Evolutionary conservation across 1,140 invertebrate genomes (phyloP), one percentile per base, ranked within the genome.

Genomic region (Trichonephila inaurata): DNA sequence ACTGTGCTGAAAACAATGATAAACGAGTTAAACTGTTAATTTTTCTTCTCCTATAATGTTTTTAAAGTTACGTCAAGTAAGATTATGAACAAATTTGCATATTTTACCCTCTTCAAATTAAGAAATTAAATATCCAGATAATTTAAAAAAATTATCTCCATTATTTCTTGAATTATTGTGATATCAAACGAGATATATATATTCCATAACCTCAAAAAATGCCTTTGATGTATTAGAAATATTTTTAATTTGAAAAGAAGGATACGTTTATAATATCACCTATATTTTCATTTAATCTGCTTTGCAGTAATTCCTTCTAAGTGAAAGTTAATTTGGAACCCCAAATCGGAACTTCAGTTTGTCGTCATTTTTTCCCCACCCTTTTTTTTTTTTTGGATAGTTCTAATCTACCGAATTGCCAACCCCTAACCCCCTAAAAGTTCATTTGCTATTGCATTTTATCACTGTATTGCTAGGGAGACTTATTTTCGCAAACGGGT

Each of bases 241-340:
- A 77, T 77, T 77, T 77, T 40, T 33, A 16, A 18, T 77, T 0
- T 6, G 5, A 0, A 77, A 40, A 77, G 16, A 40, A 77, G 8
- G 0, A 2, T 40, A 5, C 33, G 33, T 40, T 33, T 28, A 77
- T 77, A 16, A 77, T 28, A 40, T 19, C 33, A 28, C 33, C 72
- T 77, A 33, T 18, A 40, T 19, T 77, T 33, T 33, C 24, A 77
- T 40, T 77, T 77, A 77, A 77, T 77, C 72, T 77, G 14, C 33
- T 77, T 28, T 77, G 72, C 72, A 77, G 24, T 12, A 64, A 40
- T 18, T 77, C 72, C 5, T 77, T 40, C 4, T 77, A 77, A 77
- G 72, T 77, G 28, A 77, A 77, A 77, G 72, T 77, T 77, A 77
- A 77, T 77, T 77, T 77, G 72, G 72, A 40, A 40, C 14, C 16